Percentiles rank a stretch among this genome's conserved stretches.
phyloP scores from a whole-genome alignment of 2,113 vertebrate genomes.

The Percina caprodes region DNA sequence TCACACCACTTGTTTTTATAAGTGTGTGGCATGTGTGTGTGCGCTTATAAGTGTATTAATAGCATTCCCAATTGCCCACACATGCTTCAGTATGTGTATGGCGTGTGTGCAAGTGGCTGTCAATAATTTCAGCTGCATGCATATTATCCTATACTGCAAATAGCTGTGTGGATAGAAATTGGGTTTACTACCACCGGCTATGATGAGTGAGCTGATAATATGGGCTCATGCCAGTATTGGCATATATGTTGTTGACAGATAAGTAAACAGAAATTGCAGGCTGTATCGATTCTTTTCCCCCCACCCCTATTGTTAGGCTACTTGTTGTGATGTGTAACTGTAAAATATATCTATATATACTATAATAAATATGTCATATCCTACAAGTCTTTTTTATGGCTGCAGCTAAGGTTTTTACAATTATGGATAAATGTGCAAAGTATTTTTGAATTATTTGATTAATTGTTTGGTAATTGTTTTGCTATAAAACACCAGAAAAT shows the following conservation, averaged over 20 bases:
- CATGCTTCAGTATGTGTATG: slow-evolving; percentile 39
- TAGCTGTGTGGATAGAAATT: neutral
- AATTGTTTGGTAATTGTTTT: neutral
- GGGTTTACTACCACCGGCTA: neutral
- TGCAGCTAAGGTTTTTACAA: neutral
- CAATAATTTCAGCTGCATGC: slow-evolving; percentile 27
- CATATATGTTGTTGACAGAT: neutral
- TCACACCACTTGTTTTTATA: slow-evolving; percentile 57
- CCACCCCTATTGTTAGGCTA: neutral
- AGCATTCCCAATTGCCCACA: slow-evolving; percentile 52
- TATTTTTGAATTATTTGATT: neutral
- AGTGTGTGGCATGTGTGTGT: slow-evolving; percentile 32
- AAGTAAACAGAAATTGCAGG: neutral
- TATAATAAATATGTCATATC: neutral
- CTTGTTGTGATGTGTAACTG: too few relatives aligned
- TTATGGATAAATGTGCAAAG: neutral
- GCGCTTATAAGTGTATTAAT: slow-evolving; percentile 59
- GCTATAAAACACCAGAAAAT: neutral
- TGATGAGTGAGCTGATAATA: neutral
- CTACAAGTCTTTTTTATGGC: neutral
- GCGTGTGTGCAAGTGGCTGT: slow-evolving; percentile 20
- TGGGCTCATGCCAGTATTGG: neutral
- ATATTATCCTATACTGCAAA: slow-evolving; percentile 3
- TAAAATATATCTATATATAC: neutral
- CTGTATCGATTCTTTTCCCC: too few relatives aligned